Conservation (phyloP, 2,888 invertebrate genomes). For the Bombylius major region DNA sequence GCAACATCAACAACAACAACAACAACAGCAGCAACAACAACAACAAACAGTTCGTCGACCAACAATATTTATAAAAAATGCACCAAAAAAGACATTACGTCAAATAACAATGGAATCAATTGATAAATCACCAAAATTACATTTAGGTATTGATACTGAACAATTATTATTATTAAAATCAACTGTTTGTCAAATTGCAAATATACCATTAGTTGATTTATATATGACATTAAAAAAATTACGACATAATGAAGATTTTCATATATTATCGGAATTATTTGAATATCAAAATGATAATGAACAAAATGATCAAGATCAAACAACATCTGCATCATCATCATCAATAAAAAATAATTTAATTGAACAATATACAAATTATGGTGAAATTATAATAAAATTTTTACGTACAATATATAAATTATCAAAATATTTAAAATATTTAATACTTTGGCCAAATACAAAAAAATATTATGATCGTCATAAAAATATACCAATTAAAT, state of each 20-base stretch:
- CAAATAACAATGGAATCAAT: constrained; percentile 27
- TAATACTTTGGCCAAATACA: constrained; percentile 33
- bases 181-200: constrained; percentile 25
- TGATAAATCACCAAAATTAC: constrained; percentile 26
- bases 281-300: constrained; percentile 17
- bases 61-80: constrained; percentile 31
- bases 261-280: constrained; percentile 29
- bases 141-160: constrained; percentile 25
- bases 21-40: neutral
- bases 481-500: constrained; percentile 31
- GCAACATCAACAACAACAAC: no score
- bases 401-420: constrained; percentile 25
- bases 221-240: constrained; percentile 31
- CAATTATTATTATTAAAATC: constrained; percentile 28
- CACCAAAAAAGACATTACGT: constrained; percentile 26
- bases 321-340: neutral
- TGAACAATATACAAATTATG: neutral
- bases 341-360: neutral
- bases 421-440: constrained; percentile 27
- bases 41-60: constrained; percentile 17
- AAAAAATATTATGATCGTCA: constrained; percentile 32
- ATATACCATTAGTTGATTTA: constrained; percentile 27
- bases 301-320: neutral
- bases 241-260: constrained; percentile 31
- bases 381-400: constrained; percentile 14